These are phyloP conservation scores for Rhincodon typus DNA, from an alignment of 2,797 vertebrate genomes.

Conservation along the genomic window DNA sequence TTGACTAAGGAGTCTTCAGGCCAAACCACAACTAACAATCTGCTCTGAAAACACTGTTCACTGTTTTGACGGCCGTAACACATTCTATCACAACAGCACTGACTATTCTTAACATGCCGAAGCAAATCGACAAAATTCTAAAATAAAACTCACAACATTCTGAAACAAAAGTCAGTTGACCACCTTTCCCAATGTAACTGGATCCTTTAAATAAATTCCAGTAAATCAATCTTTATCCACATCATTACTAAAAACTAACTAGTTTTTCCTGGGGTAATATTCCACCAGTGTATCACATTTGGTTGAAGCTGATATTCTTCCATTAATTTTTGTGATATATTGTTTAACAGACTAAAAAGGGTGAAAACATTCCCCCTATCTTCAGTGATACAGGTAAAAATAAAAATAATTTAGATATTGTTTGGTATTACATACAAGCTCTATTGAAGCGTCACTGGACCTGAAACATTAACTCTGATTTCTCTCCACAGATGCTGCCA, in stretches of 20 bases:
- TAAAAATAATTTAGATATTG: background rate
- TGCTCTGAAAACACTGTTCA: background rate
- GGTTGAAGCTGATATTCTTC: background rate
- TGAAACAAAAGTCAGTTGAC: background rate
- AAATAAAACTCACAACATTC: no score
- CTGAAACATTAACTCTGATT: no score
- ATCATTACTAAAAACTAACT: background rate
- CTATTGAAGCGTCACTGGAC: no score
- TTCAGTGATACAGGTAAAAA: background rate
- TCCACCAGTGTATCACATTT: no score
- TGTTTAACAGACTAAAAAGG: background rate
- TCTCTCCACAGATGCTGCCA: no score
- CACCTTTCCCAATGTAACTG: background rate
- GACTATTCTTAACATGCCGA: background rate
- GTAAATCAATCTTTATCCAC: background rate
- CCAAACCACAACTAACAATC: background rate
- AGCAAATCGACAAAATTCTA: no score
- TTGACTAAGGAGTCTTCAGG: no score
- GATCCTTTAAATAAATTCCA: background rate
- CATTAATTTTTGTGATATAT: background rate
- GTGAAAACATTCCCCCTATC: background rate
- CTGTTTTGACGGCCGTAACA: background rate
- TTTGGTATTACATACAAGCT: no score
- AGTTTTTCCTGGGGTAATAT: background rate
- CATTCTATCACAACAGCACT: background rate